A percentile compares a stretch with the other conserved stretches of the same genome.
These are phyloP conservation scores for Podarcis raffonei DNA, from an alignment of 2,113 vertebrate genomes.

Conservation along the genomic window DNA sequence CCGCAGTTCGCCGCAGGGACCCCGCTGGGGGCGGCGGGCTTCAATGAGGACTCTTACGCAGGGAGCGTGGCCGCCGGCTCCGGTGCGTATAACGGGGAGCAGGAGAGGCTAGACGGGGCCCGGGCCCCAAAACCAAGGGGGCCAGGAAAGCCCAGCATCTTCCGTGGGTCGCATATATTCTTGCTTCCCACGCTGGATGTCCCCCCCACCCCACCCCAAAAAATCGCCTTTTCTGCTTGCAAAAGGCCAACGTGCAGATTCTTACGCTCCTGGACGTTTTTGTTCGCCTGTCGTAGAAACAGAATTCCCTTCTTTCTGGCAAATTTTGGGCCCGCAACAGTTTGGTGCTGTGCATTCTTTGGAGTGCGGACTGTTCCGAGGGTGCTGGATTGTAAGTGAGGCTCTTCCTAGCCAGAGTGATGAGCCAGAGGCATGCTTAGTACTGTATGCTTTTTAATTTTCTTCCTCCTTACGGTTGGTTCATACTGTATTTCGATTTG, in stretches of 20 bases:
- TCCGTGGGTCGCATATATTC: neutral
- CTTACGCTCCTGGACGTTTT: no score
- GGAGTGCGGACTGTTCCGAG: neutral
- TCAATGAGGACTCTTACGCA: conserved; percentile 68
- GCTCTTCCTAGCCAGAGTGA: neutral
- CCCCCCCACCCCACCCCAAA: no score
- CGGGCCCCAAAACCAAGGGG: neutral
- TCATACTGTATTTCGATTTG: neutral
- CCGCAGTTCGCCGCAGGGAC: conserved; percentile 79
- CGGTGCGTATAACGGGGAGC: conserved; percentile 63
- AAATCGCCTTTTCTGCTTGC: neutral
- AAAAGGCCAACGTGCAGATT: neutral
- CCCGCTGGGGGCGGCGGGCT: conserved; percentile 61
- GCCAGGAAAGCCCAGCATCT: neutral
- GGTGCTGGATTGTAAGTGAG: no score
- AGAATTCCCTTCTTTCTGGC: no score
- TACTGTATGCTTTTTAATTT: neutral
- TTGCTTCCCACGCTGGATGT: neutral
- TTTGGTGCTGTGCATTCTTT: neutral
- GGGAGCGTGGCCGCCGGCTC: conserved; percentile 52
- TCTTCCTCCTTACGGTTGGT: neutral
- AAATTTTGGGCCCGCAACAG: no score
- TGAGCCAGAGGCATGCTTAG: neutral
- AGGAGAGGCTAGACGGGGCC: neutral
- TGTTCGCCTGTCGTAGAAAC: neutral